These are phyloP conservation scores for Entelurus aequoreus DNA, from an alignment of 2,113 vertebrate genomes.

Conservation along the genomic window DNA sequence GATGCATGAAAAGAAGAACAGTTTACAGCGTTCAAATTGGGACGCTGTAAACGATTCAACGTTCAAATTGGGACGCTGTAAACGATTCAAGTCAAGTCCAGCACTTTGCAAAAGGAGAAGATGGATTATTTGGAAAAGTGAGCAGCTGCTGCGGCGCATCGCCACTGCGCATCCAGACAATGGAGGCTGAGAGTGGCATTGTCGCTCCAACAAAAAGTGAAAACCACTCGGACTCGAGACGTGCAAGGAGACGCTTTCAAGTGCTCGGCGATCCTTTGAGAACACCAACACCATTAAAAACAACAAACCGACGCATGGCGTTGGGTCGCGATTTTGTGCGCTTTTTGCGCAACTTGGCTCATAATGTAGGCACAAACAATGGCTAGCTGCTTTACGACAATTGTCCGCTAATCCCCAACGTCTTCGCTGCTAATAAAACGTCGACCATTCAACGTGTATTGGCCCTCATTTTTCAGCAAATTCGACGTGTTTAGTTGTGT, in stretches of 20 bases:
- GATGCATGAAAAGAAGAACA: background rate
- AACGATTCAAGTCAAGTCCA: background rate
- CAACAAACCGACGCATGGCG: background rate
- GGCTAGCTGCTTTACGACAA: constrained; percentile 45
- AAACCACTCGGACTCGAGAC: constrained; percentile 10
- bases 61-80: background rate
- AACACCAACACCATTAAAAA: background rate
- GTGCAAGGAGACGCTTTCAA: background rate
- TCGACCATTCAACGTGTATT: background rate
- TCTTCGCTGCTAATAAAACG: background rate
- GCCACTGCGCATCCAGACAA: constrained; percentile 42
- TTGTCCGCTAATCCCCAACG: constrained; percentile 9
- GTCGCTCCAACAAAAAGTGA: constrained; percentile 11
- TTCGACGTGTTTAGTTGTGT: too few species aligned
- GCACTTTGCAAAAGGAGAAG: background rate
- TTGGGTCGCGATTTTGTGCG: constrained; percentile 7
- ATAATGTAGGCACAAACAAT: constrained; percentile 39
- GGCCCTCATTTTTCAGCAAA: background rate
- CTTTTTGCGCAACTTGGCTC: constrained; percentile 47
- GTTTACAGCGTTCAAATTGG: background rate
- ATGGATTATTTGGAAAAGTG: constrained; percentile 8
- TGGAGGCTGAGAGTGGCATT: constrained; percentile 41
- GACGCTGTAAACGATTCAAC: too few species aligned
- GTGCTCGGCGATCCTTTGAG: background rate
- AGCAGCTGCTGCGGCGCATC: constrained; percentile 21